Base-by-base conservation (phyloP, 2,113 vertebrate species). In the Benitochromis conjunctus region DNA sequence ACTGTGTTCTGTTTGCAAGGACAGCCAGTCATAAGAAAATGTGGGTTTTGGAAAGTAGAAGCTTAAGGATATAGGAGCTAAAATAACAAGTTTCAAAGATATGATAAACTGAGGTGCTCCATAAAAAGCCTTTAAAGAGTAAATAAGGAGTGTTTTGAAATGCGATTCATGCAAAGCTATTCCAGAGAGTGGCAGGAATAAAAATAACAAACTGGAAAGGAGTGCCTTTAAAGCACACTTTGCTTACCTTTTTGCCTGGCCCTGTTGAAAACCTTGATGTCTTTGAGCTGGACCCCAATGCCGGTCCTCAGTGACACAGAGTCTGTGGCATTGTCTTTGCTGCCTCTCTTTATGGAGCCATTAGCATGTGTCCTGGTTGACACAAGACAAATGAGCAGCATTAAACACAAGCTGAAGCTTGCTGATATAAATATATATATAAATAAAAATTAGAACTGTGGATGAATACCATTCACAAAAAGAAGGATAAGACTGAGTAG, bases 211-310 rank as follows among this genome's bases (percentile, higher is more conserved):
- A 24, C 43, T 19, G 24, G 26, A 76, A 76, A 51, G 11, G 24
- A 51, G 24, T 9, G 3, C 58, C 29, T 57, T 29, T 36, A 66
- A 79, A 82, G 53, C 57, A 38, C 31, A 5, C 8, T 38, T n/a
- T 56, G 26, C 83, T 88, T 26, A 98, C 98, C 98, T 94, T 98
- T 98, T 92, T 99, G 98, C 53, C 98, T 94, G 78, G 97, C 97
- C 77, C 97, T 95, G 95, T 99, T 99, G 95, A 99, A 99, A 86
- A 99, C 98, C 93, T 99, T 99, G 93, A 99, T 99, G 94, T 99
- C 98, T 94, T 99, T 99, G 41, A 99, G 98, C 94, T 99, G 98
- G 21, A 99, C 98, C 0, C 98, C 98, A 0, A 99, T 98, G 9
- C 98, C 98, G 0, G 98, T 99, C 51, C 98, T 95, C 93, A 99